Base-by-base conservation (phyloP, 2,888 invertebrate genomes). In the Drosophila tripunctata region DNA sequence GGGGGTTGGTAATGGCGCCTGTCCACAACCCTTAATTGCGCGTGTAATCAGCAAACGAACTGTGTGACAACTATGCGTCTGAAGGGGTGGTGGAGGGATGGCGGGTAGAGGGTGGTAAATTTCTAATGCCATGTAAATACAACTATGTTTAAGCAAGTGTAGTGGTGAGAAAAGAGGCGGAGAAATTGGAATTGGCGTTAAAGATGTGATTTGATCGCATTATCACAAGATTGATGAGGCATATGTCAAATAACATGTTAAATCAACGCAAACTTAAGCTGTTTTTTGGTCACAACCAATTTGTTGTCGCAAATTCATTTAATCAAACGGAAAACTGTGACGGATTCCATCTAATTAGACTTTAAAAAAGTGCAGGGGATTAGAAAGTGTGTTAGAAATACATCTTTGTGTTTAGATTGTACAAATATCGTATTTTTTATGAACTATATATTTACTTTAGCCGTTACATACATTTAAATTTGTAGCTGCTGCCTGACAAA, bases 11-110 rank as follows among this genome's bases (percentile, higher is more conserved):
- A 30, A 45, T 66, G 65, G 41, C 70, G 54, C 48, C 58, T 40
- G 67, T 41, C 73, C 80, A 56, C 86, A 85, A 73, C 86, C 81
- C 81, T 82, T 85, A 81, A 81, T 81, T 85, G 80, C 61, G 79
- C 81, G 80, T 82, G 80, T 85, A 81, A 81, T 82, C 86, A 70
- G 61, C 33, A 45, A 38, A 38, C 60, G 35, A 50, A 44, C 51
- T 57, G 44, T 61, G 30, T 7, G 67, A 56, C 55, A 67, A 70
- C 24, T 48, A 22, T 41, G 2, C 27, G 14, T 3, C n/a, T 7
- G 30, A 12, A 12, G 12, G 2, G 27, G 21, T 4, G 21, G 21
- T 27, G n/a, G n/a, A 12, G 1, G 52, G 33, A 40, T 14, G 44
- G 6, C 40, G 75, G 62, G 64, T 64, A 56, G 6, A 44, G 75